Percentiles rank a stretch among this genome's conserved stretches.
phyloP scores from a whole-genome alignment of 2,797 vertebrate species.

The Cirrhinus molitorella region DNA sequence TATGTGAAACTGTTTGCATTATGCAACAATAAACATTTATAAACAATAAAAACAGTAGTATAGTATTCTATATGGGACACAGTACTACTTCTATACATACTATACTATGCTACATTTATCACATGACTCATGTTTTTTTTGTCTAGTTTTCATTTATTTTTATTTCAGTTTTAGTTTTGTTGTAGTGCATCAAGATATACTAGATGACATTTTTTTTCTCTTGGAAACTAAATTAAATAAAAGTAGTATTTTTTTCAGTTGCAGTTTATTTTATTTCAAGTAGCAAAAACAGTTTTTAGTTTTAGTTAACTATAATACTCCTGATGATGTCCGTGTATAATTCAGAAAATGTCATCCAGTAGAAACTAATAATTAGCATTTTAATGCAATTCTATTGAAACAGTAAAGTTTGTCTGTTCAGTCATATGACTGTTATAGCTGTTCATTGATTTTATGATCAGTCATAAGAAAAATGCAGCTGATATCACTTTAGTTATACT shows the following conservation, averaged over 20 bases:
- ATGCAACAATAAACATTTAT: not conserved
- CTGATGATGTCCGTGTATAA: not conserved
- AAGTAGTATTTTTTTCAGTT: too few species aligned
- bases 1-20: not conserved
- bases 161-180: too few species aligned
- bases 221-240: too few species aligned
- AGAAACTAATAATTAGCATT: not conserved
- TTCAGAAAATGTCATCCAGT: not conserved
- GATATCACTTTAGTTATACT: not conserved
- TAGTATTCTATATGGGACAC: not conserved
- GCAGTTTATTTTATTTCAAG: too few species aligned
- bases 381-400: not conserved
- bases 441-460: too few species aligned
- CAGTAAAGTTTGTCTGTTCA: not conserved
- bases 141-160: too few species aligned
- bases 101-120: not conserved
- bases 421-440: too few species aligned
- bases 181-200: too few species aligned
- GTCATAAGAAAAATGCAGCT: not conserved
- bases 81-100: not conserved
- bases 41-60: not conserved
- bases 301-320: too few species aligned
- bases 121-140: too few species aligned
- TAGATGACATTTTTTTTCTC: too few species aligned
- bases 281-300: too few species aligned